A percentile compares a stretch with the other conserved stretches of the same genome.
These are phyloP conservation scores for Bombylius discolor DNA, from an alignment of 2,888 invertebrate genomes.

Conservation along the genomic window DNA sequence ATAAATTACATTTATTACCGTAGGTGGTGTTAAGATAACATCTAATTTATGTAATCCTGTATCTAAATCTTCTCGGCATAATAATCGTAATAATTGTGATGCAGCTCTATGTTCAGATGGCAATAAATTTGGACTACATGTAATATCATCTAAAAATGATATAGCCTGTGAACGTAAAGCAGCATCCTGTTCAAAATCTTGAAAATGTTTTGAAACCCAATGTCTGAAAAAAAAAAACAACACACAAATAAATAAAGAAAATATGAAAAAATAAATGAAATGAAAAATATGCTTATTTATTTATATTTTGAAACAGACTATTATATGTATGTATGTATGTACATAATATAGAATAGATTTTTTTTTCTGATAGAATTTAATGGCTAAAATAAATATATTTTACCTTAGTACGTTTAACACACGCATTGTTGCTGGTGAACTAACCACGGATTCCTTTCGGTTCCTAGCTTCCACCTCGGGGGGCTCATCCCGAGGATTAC, in stretches of 20 bases:
- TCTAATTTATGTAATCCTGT: slow-evolving; percentile 54
- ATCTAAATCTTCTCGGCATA: slow-evolving; percentile 60
- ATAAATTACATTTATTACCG: slow-evolving; percentile 34
- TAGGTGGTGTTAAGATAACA: slow-evolving; percentile 52
- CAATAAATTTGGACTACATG: slow-evolving; percentile 65
- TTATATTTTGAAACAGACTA: neutral
- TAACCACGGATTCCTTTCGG: slow-evolving; percentile 65
- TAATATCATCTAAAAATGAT: slow-evolving; percentile 78
- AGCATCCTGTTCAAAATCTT: slow-evolving; percentile 71
- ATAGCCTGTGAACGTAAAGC: slow-evolving; percentile 63
- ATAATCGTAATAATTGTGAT: slow-evolving; percentile 60
- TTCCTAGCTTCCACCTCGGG: slow-evolving; percentile 35
- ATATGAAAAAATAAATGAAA: no score
- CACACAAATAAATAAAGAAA: neutral
- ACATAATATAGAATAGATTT: no score
- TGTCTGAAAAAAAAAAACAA: slow-evolving; percentile 42
- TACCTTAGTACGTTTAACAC: slow-evolving; percentile 72
- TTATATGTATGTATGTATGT: neutral
- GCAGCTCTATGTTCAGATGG: slow-evolving; percentile 85
- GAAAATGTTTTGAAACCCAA: slow-evolving; percentile 84
- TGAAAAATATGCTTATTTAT: neutral
- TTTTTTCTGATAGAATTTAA: no score
- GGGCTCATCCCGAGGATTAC: slow-evolving; percentile 57
- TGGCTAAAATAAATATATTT: neutral
- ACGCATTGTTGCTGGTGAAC: slow-evolving; percentile 87